Evolutionary conservation across 2,113 vertebrate genomes (phyloP).

Genomic region (Tauraco erythrolophus): DNA sequence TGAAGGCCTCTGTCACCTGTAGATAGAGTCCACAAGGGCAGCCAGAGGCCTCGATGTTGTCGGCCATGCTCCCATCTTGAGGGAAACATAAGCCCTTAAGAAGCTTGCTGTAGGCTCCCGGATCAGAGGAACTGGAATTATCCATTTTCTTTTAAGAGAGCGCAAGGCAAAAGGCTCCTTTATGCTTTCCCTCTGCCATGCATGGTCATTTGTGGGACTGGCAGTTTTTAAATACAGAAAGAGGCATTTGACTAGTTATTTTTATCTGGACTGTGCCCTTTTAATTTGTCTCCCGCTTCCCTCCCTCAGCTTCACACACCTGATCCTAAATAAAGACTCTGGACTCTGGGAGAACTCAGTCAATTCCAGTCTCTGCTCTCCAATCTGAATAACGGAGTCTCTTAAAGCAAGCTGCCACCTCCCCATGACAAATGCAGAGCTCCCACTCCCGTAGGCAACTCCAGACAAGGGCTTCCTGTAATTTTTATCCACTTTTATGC

Average conservation of each 20-base stretch:
- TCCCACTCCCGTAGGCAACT: not conserved
- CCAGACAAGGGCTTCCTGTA: not conserved
- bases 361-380: not conserved
- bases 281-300: not conserved
- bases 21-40: not conserved
- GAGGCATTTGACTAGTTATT: conserved; percentile 20
- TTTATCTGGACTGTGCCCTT: conserved; percentile 10
- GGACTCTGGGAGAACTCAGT: not conserved
- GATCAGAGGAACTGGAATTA: not conserved
- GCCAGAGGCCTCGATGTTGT: rapidly evolving
- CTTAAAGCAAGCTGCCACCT: not conserved
- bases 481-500: not conserved
- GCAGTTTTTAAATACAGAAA: not conserved
- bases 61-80: not conserved
- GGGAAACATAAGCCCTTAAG: not conserved
- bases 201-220: conserved; percentile 14
- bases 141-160: not conserved
- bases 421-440: not conserved
- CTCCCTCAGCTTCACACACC: not conserved
- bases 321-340: not conserved
- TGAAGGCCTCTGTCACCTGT: not conserved
- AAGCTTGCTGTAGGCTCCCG: not conserved
- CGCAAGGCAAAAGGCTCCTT: not conserved
- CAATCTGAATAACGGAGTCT: rapidly evolving
- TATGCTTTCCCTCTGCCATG: not conserved